Base-by-base conservation (phyloP, 2,888 invertebrate species). In the Camptogramma bilineatum region DNA sequence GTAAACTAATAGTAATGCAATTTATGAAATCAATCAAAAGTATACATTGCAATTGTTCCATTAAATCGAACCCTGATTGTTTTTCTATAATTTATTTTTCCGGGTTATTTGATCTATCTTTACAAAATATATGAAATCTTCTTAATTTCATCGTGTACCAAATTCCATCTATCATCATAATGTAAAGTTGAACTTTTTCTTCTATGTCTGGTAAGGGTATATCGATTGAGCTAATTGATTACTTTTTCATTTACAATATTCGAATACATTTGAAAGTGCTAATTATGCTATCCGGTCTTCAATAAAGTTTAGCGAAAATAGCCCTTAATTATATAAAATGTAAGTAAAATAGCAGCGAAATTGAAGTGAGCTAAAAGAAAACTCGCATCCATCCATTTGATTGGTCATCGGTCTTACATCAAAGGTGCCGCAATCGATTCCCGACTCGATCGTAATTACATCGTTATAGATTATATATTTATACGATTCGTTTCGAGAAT, bases 391-490 rank as follows among this genome's bases (percentile, higher is more conserved):
- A 62, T 54, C 66, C 63, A 62, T 52, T 68, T 67, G 71, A 79
- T 76, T 79, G 75, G 77, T 65, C 73, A 71, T 73, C 79, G 79
- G 79, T 79, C 73, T 77, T 76, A 13, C 51, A 46, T 88, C 89
- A 88, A 89, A 83, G 80, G 75, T 60, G 69, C 78, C 78, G 76
- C 66, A 73, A 75, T 79, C 79, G 82, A 81, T 83, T 80, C 78
- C 69, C 61, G 68, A 66, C 69, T 68, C 74, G 69, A 73, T 80
- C 75, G 81, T 81, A 83, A 87, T 88, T 84, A 82, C 76, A 78
- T 78, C 74, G 70, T 70, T 69, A 69, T 61, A 59, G 68, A 69
- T 72, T 69, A 69, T 61, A 59, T 66, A 69, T 72, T 70, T 70
- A 78, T 79, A 80, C 77, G 76, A 74, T 62, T 75, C 71, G 68